Conservation (phyloP, 2,113 vertebrate genomes). For the Anoplopoma fimbria region DNA sequence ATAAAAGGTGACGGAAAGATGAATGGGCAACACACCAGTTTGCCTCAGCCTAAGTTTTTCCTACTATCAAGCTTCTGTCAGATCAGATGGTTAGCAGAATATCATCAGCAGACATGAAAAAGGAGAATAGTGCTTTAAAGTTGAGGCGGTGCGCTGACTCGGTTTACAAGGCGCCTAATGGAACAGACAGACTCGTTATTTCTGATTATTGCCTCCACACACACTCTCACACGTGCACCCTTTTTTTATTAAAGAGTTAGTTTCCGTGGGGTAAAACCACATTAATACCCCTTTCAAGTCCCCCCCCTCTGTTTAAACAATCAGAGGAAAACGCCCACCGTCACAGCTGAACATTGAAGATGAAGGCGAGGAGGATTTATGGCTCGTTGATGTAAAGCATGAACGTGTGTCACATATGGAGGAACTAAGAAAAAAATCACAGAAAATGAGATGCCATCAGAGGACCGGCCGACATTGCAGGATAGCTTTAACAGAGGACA, state of each 20-base stretch:
- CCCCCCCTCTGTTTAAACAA: conserved; percentile 73
- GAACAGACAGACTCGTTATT: conserved; percentile 36
- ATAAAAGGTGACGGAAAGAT: conserved; percentile 8
- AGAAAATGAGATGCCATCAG: conserved; percentile 44
- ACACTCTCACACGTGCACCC: not conserved
- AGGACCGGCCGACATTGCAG: conserved; percentile 13
- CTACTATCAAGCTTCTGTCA: not conserved
- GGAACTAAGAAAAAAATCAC: conserved; percentile 27
- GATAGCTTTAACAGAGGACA: conserved; percentile 57
- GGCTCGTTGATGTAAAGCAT: conserved; percentile 23
- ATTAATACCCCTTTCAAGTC: conserved; percentile 49
- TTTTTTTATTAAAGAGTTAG: conserved; percentile 19
- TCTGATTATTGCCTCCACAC: conserved; percentile 32
- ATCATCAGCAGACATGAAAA: conserved; percentile 7
- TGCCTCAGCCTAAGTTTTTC: conserved; percentile 1
- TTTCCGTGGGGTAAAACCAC: conserved; percentile 22
- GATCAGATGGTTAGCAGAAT: conserved; percentile 5
- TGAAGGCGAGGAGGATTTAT: conserved; percentile 53
- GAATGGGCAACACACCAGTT: not conserved
- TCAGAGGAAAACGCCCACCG: conserved; percentile 60
- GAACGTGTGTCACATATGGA: conserved; percentile 17
- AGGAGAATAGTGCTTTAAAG: conserved; percentile 14
- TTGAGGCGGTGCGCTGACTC: conserved; percentile 20
- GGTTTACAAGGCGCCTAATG: conserved; percentile 57
- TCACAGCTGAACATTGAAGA: conserved; percentile 57